Percentiles rank a stretch among this genome's conserved stretches.
Evolutionary conservation across 2,797 vertebrate species (phyloP).

Genomic region (Sebastes steindachneri): DNA sequence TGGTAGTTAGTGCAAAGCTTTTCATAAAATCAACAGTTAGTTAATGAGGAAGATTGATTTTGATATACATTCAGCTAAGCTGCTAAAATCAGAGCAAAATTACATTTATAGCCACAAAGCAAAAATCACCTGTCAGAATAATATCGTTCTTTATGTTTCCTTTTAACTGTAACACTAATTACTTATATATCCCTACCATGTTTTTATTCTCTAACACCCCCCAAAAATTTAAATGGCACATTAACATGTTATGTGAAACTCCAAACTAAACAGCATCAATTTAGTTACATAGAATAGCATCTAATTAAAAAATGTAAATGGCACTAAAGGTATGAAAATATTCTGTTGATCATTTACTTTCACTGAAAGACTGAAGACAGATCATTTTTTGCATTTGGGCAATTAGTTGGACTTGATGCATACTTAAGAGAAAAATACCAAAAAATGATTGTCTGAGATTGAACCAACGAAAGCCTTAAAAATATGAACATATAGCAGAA

Average conservation of each 20-base stretch:
- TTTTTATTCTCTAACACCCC: background rate
- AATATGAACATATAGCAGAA: background rate
- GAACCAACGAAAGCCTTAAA: background rate
- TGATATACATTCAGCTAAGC: background rate
- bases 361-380: background rate
- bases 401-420: background rate
- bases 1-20: slow-evolving; percentile 22
- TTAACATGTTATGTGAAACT: background rate
- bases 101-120: background rate
- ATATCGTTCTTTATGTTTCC: background rate
- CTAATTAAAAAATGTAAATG: background rate
- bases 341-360: background rate
- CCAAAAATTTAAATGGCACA: background rate
- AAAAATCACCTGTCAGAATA: background rate
- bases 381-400: background rate
- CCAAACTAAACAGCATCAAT: background rate
- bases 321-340: background rate
- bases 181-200: background rate
- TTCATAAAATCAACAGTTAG: slow-evolving; percentile 1
- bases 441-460: background rate
- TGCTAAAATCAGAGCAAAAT: background rate
- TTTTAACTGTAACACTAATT: background rate
- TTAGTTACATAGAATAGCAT: background rate
- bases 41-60: background rate
- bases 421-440: background rate